phyloP scores from a whole-genome alignment of 2,797 vertebrate genomes.

The Hirundo rustica region DNA sequence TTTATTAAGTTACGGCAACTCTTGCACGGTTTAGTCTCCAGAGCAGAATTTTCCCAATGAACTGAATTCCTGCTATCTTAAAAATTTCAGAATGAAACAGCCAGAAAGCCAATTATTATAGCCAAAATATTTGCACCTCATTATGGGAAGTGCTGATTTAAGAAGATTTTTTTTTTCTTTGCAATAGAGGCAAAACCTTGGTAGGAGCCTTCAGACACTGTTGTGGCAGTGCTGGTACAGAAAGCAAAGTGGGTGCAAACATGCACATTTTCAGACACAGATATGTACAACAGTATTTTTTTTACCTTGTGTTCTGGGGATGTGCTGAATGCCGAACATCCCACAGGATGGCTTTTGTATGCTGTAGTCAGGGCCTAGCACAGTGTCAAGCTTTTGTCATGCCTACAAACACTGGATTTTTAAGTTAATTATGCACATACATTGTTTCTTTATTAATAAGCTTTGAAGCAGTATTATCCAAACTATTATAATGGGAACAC shows the following conservation, averaged over 20 bases:
- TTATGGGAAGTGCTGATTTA: neutral
- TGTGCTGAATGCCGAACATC: neutral
- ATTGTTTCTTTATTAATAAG: neutral
- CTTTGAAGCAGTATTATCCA: neutral
- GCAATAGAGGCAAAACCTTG: neutral
- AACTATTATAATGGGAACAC: slow-evolving; percentile 22
- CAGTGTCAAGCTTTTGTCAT: neutral
- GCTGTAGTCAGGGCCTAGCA: neutral
- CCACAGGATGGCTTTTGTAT: neutral
- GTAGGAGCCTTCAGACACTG: neutral
- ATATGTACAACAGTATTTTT: neutral
- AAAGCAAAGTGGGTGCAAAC: neutral
- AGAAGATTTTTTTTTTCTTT: neutral
- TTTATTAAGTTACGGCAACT: neutral
- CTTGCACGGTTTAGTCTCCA: neutral
- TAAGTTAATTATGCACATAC: neutral
- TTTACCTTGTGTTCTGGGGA: neutral
- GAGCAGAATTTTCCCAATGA: neutral
- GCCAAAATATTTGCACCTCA: neutral
- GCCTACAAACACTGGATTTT: neutral
- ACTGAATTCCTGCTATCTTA: neutral
- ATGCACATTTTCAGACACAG: neutral
- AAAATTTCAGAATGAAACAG: neutral
- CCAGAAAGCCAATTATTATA: neutral
- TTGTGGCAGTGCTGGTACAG: neutral